phyloP scores from a whole-genome alignment of 2,888 invertebrate genomes.

The Lepeophtheirus nordmannii region DNA sequence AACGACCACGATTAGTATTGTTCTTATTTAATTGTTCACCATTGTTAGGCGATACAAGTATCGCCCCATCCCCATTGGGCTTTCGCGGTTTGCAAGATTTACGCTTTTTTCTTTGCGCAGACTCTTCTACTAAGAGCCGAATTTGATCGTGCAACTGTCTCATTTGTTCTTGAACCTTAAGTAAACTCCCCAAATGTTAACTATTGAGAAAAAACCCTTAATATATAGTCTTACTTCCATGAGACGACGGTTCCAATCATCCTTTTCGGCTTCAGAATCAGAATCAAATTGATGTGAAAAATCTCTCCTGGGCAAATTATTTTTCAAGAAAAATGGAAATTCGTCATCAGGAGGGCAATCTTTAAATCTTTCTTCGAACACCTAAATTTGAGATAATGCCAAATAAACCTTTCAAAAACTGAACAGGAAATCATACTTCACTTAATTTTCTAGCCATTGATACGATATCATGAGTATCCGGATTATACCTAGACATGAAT shows the following conservation, averaged over 20 bases:
- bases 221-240: too few species aligned
- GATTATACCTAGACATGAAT: slow-evolving; percentile 87
- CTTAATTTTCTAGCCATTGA: slow-evolving; percentile 94
- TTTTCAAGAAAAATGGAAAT: too few species aligned
- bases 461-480: slow-evolving; percentile 93
- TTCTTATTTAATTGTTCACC: too few species aligned
- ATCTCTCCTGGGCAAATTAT: too few species aligned
- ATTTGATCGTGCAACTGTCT: slow-evolving; percentile 69
- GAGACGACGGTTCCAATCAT: slow-evolving; percentile 14
- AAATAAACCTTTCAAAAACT: not conserved
- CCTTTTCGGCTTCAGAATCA: slow-evolving; percentile 10
- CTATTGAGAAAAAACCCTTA: too few species aligned
- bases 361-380: slow-evolving; percentile 12
- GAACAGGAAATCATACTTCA: slow-evolving; percentile 46
- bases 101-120: slow-evolving; percentile 5
- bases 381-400: not conserved
- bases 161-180: slow-evolving; percentile 55
- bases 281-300: not conserved
- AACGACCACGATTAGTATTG: too few species aligned
- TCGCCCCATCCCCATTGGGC: too few species aligned
- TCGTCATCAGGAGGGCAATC: slow-evolving; percentile 1
- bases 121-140: slow-evolving; percentile 33
- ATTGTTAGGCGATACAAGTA: too few species aligned
- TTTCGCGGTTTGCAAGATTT: not conserved
- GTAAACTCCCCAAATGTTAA: not conserved